A percentile compares a stretch with the other conserved stretches of the same genome.
Evolutionary conservation across 2,113 vertebrate species (phyloP).

Genomic region (Cheirogaleus medius): DNA sequence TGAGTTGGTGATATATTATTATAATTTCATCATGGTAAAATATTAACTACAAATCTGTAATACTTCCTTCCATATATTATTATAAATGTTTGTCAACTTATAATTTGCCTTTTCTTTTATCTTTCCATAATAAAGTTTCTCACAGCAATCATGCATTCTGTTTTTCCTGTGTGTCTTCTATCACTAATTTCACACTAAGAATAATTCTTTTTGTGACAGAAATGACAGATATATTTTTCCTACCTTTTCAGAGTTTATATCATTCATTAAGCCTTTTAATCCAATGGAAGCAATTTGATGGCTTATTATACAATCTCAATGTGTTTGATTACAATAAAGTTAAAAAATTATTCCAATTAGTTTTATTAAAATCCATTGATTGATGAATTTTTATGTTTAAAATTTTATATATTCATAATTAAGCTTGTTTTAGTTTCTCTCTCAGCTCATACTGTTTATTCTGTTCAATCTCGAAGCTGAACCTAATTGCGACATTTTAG

Average conservation of each 20-base stretch:
- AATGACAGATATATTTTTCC: background rate
- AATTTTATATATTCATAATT: background rate
- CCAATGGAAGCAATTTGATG: background rate
- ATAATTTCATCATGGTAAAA: background rate
- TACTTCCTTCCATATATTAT: background rate
- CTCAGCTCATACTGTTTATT: background rate
- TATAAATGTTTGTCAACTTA: background rate
- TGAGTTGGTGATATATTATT: background rate
- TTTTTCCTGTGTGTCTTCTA: background rate
- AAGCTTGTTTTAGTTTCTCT: background rate
- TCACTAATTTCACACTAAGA: background rate
- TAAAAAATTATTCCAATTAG: background rate
- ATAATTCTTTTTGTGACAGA: background rate
- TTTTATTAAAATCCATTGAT: background rate
- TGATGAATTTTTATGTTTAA: background rate
- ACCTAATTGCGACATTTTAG: background rate
- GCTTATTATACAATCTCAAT: background rate
- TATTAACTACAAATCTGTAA: background rate
- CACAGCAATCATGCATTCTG: background rate
- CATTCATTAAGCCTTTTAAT: background rate
- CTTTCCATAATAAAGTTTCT: background rate
- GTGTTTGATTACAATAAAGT: constrained; percentile 1
- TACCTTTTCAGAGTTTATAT: background rate
- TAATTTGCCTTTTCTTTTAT: background rate
- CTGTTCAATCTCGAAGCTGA: background rate